A percentile compares a stretch with the other conserved stretches of the same genome.
These are phyloP conservation scores for Mormyrus hasselquistii DNA, from an alignment of 2,797 vertebrate genomes.

Conservation along the genomic window DNA sequence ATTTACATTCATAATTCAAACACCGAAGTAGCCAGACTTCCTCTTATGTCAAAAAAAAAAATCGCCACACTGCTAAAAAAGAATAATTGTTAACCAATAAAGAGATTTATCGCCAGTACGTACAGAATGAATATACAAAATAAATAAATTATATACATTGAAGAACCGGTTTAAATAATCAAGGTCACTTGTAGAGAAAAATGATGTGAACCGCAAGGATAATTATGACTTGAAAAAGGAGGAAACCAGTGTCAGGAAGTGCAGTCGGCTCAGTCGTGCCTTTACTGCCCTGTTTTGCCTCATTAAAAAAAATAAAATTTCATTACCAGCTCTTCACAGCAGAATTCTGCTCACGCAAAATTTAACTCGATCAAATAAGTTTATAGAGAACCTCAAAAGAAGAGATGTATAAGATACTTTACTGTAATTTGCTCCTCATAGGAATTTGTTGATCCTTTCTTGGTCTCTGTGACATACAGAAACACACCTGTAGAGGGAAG, in stretches of 20 bases:
- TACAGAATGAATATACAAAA: neutral
- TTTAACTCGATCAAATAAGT: neutral
- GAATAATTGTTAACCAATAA: neutral
- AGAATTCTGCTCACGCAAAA: neutral
- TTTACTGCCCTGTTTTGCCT: neutral
- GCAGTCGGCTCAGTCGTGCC: neutral
- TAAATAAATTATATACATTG: neutral
- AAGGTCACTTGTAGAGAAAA: neutral
- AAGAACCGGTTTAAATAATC: neutral
- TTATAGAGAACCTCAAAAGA: neutral
- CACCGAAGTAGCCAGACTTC: neutral
- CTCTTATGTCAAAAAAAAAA: neutral
- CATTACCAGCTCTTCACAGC: neutral
- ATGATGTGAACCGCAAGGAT: neutral
- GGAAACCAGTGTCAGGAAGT: neutral
- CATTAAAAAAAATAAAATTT: neutral
- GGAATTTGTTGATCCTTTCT: neutral
- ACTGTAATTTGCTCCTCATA: neutral
- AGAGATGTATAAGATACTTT: neutral
- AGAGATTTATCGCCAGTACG: neutral
- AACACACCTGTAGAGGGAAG: neutral
- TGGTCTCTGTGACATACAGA: neutral
- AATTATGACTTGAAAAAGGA: neutral
- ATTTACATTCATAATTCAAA: conserved; percentile 17
- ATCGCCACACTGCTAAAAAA: neutral